Evolutionary conservation across 2,888 invertebrate genomes (phyloP), one percentile per base, ranked within the genome.

Genomic region (Drosophila quinaria): DNA sequence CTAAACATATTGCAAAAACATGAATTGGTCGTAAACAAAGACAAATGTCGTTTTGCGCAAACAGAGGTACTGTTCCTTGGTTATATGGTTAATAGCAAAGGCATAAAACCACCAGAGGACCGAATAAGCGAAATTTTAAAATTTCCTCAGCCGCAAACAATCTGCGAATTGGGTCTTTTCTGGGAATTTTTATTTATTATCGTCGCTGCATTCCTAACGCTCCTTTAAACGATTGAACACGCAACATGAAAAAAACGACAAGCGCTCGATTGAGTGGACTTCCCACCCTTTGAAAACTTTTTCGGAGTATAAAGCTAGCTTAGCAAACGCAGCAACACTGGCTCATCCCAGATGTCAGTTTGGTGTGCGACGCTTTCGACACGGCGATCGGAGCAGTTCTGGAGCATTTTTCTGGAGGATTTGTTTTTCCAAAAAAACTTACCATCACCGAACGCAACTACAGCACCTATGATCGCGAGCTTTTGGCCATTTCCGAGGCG

Each of bases 381-480:
- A 42, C 33, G 33, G 11, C 33, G 1, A 33, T 33, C 3, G 11
- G 33, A 33, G 33, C 33, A 4, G 33, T 11, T 33, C 33, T 13
- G 11, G 33, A 42, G 42, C 19, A 22, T 46, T 4, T 11, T 1
- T 35, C 13, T 35, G 35, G 19, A 6, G 25, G 9, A 52, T 41
- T 52, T n/a, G n/a, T 4, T 52, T 15, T n/a, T 52, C 39, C 11
- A n/a, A 52, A 22, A n/a, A 51, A n/a, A 9, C 31, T 31, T 9
- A 31, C 31, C 31, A 9, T 1, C 13, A 37, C 37, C 8, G 19
- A 37, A 19, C 11, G 22, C 13, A 35, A 44, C 13, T 50, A 50
- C 17, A 46, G 37, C 19, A 46, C 64, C 9, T 51, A 58, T n/a
- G 58, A 65, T 15, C 15, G 58, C 3, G 56, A 65, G 10, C 37